These are phyloP conservation scores for Grapholita molesta DNA, from an alignment of 1,140 invertebrate species.

Conservation along the genomic window DNA sequence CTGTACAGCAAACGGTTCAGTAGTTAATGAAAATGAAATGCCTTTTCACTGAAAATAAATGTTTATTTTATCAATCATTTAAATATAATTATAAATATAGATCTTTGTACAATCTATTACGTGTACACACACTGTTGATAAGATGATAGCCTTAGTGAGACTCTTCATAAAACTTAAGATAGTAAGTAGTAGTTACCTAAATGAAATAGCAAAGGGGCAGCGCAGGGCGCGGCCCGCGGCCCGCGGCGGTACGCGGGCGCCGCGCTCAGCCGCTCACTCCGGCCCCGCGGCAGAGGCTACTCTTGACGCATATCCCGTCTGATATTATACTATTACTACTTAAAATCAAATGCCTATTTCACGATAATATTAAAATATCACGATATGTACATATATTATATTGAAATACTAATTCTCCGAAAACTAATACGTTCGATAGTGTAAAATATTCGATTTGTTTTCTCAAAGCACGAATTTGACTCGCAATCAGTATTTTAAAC, in stretches of 20 bases:
- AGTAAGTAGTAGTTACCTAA: slow-evolving; percentile 5
- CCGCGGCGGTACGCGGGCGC: neutral
- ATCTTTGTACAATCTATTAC: slow-evolving; percentile 73
- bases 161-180: slow-evolving; percentile 30
- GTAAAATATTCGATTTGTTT: slow-evolving; percentile 11
- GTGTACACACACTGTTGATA: slow-evolving; percentile 54
- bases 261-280: no score
- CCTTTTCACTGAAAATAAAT: slow-evolving; percentile 63
- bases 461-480: neutral
- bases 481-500: slow-evolving; percentile 3
- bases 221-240: no score
- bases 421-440: slow-evolving; percentile 43
- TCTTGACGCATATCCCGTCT: slow-evolving; percentile 44
- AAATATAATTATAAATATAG: slow-evolving; percentile 75
- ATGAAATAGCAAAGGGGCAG: neutral
- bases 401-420: slow-evolving; percentile 50
- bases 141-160: slow-evolving; percentile 50
- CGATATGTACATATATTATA: slow-evolving; percentile 74
- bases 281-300: slow-evolving; percentile 24
- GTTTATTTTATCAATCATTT: slow-evolving; percentile 76
- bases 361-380: slow-evolving; percentile 75
- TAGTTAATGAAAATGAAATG: slow-evolving; percentile 25
- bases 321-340: slow-evolving; percentile 53
- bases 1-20: neutral
- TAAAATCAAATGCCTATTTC: slow-evolving; percentile 60